These are phyloP conservation scores for Paraescarpia echinospica DNA, from an alignment of 1,140 invertebrate species.

Conservation along the genomic window DNA sequence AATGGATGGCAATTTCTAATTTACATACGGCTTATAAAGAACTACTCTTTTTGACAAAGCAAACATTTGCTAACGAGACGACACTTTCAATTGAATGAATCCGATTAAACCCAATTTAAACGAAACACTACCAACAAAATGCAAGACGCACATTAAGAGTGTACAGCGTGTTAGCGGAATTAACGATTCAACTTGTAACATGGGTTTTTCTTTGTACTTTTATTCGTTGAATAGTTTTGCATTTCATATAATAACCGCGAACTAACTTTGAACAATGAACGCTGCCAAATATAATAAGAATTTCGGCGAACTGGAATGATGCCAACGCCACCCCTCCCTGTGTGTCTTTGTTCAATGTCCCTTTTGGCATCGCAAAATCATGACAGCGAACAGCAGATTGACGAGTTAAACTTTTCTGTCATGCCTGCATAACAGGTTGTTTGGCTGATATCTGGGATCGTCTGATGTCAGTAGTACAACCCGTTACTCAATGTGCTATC, in stretches of 20 bases:
- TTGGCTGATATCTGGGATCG: not conserved
- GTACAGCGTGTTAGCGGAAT: no score
- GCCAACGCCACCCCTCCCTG: not conserved
- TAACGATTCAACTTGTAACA: not conserved
- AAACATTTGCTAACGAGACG: no score
- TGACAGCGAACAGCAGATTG: not conserved
- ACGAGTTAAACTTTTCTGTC: not conserved
- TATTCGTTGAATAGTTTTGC: no score
- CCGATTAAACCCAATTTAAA: no score
- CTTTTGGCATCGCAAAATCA: not conserved
- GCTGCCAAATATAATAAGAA: not conserved
- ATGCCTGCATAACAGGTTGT: not conserved
- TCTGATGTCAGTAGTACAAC: not conserved
- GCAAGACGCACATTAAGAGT: no score
- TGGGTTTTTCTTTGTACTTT: no score
- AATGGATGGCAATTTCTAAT: no score
- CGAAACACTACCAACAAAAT: no score
- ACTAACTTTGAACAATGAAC: not conserved
- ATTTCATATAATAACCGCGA: not conserved
- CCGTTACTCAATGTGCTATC: not conserved
- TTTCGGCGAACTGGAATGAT: not conserved
- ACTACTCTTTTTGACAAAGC: no score
- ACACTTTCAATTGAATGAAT: no score
- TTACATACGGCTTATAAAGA: no score
- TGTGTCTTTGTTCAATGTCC: not conserved